Evolutionary conservation across 1,140 invertebrate species (phyloP), one percentile per base, ranked within the genome.

Genomic region (Drosophila ironensis): DNA sequence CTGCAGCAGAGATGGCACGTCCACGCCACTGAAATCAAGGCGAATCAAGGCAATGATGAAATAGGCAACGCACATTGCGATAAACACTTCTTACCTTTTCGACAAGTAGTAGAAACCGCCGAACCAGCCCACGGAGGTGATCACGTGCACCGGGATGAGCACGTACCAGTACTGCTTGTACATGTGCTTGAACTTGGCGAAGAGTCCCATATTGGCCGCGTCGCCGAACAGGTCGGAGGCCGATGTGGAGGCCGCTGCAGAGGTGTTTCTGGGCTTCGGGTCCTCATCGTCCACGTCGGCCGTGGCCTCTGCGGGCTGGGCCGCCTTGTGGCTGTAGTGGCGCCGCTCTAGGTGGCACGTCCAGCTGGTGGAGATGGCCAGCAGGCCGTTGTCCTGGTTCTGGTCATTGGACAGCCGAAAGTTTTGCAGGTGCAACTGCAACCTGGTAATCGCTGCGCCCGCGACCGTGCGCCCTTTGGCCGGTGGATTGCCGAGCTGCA

Each of bases 121-220:
- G 90, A 95, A 94, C 97, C 97, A 99, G 54, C 94, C 92, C 47
- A 93, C 89, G 1, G 97, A 98, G 7, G 97, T 98, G 4, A 94
- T 91, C 48, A 96, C 74, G 91, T 99, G 97, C 0, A 98, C 97
- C 22, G 96, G 97, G 51, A 98, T 91, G 25, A 98, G 88, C 52
- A 98, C 94, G 91, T 98, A 97, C 95, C 97, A 98, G 91, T 99
- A 98, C 88, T 98, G 94, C 90, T 95, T 95, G 81, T 96, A 96
- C 93, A 98, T 95, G 82, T 95, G 91, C 90, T 98, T 98, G 90
- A 98, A 97, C 78, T 93, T 94, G 80, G 96, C 93, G 87, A 97
- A 95, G 7, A 98, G 60, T 3, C 84, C 84, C 70, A 84, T 78
- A 16, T 88, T 89, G 0, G 88, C 86, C 4, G 88, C 59, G 1